phyloP scores from a whole-genome alignment of 2,797 vertebrate genomes.

The Tokudaia tokunoshimensis region DNA sequence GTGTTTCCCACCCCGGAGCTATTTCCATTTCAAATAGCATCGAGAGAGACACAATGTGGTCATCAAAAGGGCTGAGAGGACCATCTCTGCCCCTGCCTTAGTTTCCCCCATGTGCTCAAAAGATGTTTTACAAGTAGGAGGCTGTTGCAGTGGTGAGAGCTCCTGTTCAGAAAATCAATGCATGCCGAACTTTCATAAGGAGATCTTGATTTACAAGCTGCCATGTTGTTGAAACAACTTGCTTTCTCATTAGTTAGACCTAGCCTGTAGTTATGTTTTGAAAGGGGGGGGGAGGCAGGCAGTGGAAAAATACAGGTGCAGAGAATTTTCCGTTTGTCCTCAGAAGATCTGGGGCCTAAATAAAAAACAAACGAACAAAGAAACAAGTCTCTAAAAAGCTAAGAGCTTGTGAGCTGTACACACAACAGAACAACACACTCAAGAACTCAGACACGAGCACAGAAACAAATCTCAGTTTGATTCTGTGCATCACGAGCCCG shows the following conservation, averaged over 20 bases:
- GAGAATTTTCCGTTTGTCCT: constrained; percentile 35
- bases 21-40: constrained; percentile 64
- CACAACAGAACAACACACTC: neutral
- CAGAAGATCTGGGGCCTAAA: constrained; percentile 39
- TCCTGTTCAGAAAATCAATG: constrained; percentile 70
- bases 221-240: neutral
- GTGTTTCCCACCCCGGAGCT: constrained; percentile 1
- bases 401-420: neutral
- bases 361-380: neutral
- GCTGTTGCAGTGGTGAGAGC: constrained; percentile 19
- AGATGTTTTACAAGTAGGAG: constrained; percentile 53
- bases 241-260: constrained; percentile 51
- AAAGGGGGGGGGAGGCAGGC: neutral
- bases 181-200: constrained; percentile 2
- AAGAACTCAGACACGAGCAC: neutral
- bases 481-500: neutral
- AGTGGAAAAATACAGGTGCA: constrained; percentile 49
- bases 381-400: neutral
- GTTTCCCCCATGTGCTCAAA: constrained; percentile 54
- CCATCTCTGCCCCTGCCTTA: neutral
- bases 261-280: constrained; percentile 18
- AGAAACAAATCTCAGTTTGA: neutral
- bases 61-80: constrained; percentile 50
- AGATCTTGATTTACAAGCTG: constrained; percentile 65
- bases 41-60: constrained; percentile 5